These are phyloP conservation scores for Notiomystis cincta DNA, from an alignment of 2,113 vertebrate species.

Conservation along the genomic window DNA sequence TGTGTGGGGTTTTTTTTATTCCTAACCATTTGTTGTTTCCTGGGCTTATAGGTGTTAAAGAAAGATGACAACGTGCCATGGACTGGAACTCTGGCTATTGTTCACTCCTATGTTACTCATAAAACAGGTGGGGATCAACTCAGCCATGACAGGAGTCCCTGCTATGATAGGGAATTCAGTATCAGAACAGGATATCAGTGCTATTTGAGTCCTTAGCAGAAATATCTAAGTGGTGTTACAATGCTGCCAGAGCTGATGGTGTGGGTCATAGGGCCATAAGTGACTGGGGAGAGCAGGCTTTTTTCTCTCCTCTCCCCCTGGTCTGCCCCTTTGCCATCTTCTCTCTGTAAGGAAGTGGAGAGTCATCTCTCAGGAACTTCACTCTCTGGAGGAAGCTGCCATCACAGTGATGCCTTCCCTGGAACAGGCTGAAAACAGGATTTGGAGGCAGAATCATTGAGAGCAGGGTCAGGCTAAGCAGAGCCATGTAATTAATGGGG, in stretches of 20 bases:
- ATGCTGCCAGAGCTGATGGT: not conserved
- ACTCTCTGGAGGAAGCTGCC: not conserved
- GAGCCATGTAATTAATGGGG: not conserved
- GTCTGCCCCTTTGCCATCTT: not conserved
- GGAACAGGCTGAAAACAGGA: not conserved
- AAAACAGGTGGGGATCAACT: constrained; percentile 83
- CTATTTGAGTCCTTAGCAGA: not conserved
- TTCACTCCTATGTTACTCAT: constrained; percentile 94
- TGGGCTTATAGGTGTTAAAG: constrained; percentile 84
- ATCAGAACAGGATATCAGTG: too few species aligned
- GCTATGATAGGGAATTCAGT: accelerated
- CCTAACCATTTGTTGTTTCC: constrained; percentile 15
- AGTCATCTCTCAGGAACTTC: not conserved
- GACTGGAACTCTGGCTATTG: constrained; percentile 88
- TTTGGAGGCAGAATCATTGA: not conserved
- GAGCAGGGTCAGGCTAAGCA: not conserved
- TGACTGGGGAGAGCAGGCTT: not conserved
- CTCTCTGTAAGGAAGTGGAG: not conserved
- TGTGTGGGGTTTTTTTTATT: not conserved
- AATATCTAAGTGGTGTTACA: not conserved
- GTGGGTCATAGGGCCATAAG: not conserved
- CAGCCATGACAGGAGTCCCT: not conserved
- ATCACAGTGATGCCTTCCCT: not conserved
- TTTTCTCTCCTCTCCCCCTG: not conserved
- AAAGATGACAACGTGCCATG: constrained; percentile 88